Base-by-base conservation (phyloP, 2,797 vertebrate species). In the Mallotus villosus region DNA sequence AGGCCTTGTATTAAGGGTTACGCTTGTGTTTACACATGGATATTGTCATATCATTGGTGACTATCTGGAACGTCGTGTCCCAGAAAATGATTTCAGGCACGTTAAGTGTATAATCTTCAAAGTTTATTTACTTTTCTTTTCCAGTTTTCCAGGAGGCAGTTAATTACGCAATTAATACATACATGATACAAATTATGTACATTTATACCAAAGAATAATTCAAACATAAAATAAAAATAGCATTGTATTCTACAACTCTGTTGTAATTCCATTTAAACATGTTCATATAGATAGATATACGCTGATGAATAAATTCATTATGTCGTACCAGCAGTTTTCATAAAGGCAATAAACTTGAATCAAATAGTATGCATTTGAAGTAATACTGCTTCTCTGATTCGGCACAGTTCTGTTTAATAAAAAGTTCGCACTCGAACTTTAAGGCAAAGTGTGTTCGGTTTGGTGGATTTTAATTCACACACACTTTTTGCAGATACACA, bases 381-480 rank as follows among this genome's bases (percentile, higher is more conserved):
- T 91, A 89, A 91, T 90, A 91, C 87, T 92, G 90, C 90, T 92
- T 91, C 86, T 91, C 90, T 93, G 90, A 92, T 92, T 91, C 90
- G 90, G 91, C 93, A 93, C 92, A 93, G 92, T 93, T 92, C 87
- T 90, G 87, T 92, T 91, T 92, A 88, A 88, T 77, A 87, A 88
- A 92, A 93, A 93, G 92, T 91, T 92, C 93, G 80, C 84, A 85
- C 82, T 87, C 85, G 92, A 93, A 92, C 91, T 91, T 91, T 94
- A 94, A 94, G 93, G 93, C 93, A 93, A 94, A 92, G 93, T 93
- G 92, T 93, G 93, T 93, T 92, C 89, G 83, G 92, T 94, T 94
- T 94, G 93, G 93, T 92, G 92, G 93, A 90, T 91, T 92, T 89
- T 88, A 90, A 91, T 89, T 92, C 93, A 93, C 91, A 93, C 93